Base-by-base conservation (phyloP, 2,888 invertebrate genomes). In the Vannuccia rotundouncinata region DNA sequence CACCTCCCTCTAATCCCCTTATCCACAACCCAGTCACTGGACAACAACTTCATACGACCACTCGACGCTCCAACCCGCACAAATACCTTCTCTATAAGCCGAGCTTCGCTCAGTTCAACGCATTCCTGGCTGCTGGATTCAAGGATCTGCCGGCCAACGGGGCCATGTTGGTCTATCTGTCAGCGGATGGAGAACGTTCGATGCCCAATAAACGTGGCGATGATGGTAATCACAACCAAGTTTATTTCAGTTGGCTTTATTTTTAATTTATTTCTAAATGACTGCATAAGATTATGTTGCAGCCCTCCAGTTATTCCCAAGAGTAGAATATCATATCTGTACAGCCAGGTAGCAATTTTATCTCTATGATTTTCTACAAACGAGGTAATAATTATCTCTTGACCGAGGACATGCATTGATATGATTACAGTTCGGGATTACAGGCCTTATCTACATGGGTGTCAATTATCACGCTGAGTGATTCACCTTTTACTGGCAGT, bases 11-110 rank as follows among this genome's bases (percentile, higher is more conserved):
- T 45, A 79, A 79, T 74, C 78, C 45, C 31, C 59, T 28, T 17
- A 59, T 78, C 13, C 84, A 84, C 80, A 86, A 85, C 82, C 45
- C 45, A 10, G 45, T 45, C 5, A 17, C 10, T 5, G 17, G 5
- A 5, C 5, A 45, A 5, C 45, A 45, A 45, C 86, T 87, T 83
- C 85, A 82, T 88, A 90, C 84, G 83, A 76, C 83, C 30, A 83
- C 81, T 31, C 91, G 92, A 87, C 90, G 93, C 85, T 93, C 94
- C 89, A 97, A 96, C 90, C 96, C 96, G 60, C 96, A 96, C 90
- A 97, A 97, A 89, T 95, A 95, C 90, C 91, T 97, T 84, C 91
- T 97, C 84, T 97, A 94, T 90, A 95, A 95, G 89, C 97, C 97
- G 81, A 94, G 95, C 78, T 92, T 95, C 85, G 93, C 93, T 88